Conservation (phyloP, 2,113 vertebrate species). For the Indicator maculatus region DNA sequence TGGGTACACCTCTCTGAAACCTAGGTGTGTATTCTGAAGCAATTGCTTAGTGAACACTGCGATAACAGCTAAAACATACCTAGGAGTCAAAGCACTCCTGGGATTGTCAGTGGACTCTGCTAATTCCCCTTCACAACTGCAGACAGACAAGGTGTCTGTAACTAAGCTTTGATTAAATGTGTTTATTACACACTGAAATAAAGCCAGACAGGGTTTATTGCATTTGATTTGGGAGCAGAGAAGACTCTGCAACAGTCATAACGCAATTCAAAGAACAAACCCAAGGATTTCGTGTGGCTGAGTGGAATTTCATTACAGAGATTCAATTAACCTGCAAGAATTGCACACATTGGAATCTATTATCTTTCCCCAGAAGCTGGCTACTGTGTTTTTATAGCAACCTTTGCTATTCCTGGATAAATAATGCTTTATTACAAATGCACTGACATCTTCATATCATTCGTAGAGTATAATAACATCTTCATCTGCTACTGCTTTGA, state of each 20-base stretch:
- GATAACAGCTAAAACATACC: neutral
- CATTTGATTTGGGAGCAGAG: neutral
- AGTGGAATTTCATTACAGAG: conserved; percentile 31
- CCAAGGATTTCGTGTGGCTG: conserved; percentile 27
- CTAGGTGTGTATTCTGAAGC: neutral
- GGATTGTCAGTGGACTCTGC: neutral
- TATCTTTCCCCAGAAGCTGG: neutral
- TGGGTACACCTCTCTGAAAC: neutral
- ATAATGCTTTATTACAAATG: neutral
- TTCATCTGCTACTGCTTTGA: neutral
- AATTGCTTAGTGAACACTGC: neutral
- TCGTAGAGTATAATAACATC: neutral
- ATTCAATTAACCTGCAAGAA: conserved; percentile 43
- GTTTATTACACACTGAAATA: neutral
- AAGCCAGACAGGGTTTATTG: neutral
- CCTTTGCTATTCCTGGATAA: neutral
- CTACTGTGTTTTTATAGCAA: neutral
- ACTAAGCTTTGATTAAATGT: neutral
- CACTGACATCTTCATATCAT: neutral
- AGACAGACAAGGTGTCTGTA: neutral
- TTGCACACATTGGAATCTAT: neutral
- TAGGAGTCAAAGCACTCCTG: neutral
- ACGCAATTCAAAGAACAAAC: conserved; percentile 44
- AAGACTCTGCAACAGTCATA: neutral
- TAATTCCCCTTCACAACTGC: neutral